Evolutionary conservation across 2,888 invertebrate species (phyloP).

Genomic region (Heterodera filipjevi): DNA sequence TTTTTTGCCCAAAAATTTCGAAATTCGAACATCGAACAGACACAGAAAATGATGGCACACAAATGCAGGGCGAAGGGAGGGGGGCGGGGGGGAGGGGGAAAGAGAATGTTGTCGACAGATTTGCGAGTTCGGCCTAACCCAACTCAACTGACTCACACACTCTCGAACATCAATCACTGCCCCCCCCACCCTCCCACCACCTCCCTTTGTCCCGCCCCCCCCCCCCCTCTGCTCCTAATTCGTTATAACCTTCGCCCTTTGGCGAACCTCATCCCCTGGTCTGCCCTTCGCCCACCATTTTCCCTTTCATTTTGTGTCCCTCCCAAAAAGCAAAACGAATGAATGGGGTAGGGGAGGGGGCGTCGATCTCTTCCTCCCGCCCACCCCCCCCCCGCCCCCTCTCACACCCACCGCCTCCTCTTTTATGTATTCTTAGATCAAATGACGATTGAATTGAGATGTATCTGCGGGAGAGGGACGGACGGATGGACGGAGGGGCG

Average conservation of each 20-base stretch:
- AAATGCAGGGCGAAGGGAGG: too few species aligned
- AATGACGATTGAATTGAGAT: background rate
- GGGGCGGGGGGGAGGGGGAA: background rate
- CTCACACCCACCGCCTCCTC: background rate
- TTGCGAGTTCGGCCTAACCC: background rate
- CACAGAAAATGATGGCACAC: too few species aligned
- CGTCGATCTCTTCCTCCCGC: background rate
- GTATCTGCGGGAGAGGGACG: background rate
- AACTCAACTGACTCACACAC: background rate
- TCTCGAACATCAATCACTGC: slow-evolving; percentile 8
- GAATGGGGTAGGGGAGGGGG: background rate
- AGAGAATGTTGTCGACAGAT: background rate
- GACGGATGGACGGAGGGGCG: too few species aligned
- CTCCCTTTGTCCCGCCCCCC: background rate
- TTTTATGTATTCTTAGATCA: background rate
- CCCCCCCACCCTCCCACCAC: background rate
- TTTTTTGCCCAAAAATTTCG: too few species aligned
- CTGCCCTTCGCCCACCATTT: background rate
- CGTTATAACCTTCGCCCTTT: background rate
- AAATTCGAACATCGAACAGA: too few species aligned
- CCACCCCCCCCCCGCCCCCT: background rate
- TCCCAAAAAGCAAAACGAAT: background rate
- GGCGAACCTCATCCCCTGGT: background rate
- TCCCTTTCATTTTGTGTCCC: background rate
- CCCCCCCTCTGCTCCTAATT: background rate